Base-by-base conservation (phyloP, 2,113 vertebrate species). In the Pimephales promelas region DNA sequence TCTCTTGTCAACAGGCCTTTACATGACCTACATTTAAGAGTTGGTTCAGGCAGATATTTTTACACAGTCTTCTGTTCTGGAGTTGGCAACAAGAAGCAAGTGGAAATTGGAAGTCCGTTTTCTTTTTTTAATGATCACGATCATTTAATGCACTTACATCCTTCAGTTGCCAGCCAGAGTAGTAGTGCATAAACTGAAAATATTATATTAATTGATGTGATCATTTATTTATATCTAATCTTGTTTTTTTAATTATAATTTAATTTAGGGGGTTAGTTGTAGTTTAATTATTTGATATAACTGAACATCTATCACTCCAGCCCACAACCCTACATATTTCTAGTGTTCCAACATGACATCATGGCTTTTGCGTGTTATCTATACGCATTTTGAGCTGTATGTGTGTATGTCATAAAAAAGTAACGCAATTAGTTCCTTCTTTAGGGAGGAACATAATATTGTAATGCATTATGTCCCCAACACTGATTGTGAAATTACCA, bases 1-100 rank as follows among this genome's bases (percentile, higher is more conserved):
- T 26, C 62, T 64, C 62, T 73, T 87, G 59, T 87, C 73, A 72
- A 82, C 83, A 83, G 49, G 74, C 64, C 54, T 81, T 22, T 81
- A 81, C 49, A 36, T 76, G 59, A 80, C 85, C 70, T 26, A 56
- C 10, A 77, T 40, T 64, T 84, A 24, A 70, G 45, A 59, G 10
- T 54, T 64, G 45, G 56, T 47, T 62, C 78, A n/a, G 28, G 56
- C 18, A 13, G 24, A 40, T 62, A 36, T 47, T 83, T 72, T 56
- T 47, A 64, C 26, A 64, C 61, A 64, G 61, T 31, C 10, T 40
- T 6, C 20, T 43, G 22, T 71, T 71, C 11, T 71, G 22, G 68
- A 45, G 11, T n/a, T 5, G 34, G 36, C 18, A 8, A 66, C 62
- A 64, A 3, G 61, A 40, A 43, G 68, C 36, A 70, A 22, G 47